These are phyloP conservation scores for Xenotilapia leptura DNA, from an alignment of 2,113 vertebrate species.

Conservation along the genomic window DNA sequence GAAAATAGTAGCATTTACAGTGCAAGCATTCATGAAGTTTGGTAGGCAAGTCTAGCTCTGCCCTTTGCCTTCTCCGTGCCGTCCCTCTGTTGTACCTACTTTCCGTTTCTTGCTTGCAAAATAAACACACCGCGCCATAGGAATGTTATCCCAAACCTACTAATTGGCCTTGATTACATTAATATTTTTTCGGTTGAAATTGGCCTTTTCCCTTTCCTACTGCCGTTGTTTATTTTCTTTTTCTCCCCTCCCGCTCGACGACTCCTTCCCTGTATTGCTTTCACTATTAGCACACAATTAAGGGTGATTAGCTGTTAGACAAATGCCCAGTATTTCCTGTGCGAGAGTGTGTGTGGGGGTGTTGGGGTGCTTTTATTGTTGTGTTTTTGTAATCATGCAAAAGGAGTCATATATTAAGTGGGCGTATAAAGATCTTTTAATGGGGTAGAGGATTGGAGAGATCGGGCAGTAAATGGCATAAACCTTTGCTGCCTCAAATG, in stretches of 20 bases:
- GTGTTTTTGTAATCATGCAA: background rate
- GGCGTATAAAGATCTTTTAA: background rate
- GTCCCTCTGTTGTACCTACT: conserved; percentile 13
- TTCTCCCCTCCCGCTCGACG: background rate
- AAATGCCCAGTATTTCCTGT: conserved; percentile 57
- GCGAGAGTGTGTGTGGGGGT: background rate
- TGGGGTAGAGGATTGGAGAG: background rate
- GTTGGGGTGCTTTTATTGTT: background rate
- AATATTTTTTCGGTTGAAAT: conserved; percentile 73
- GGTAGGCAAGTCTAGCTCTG: background rate
- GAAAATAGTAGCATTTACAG: background rate
- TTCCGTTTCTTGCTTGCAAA: conserved; percentile 29
- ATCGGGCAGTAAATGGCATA: background rate
- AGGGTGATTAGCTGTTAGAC: conserved; percentile 68
- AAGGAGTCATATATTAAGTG: background rate
- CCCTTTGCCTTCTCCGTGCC: background rate
- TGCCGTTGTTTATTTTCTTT: conserved; percentile 64
- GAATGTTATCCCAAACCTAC: conserved; percentile 70
- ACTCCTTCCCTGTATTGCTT: conserved; percentile 34
- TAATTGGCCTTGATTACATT: conserved; percentile 75
- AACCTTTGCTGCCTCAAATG: background rate
- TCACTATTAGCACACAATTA: conserved; percentile 68
- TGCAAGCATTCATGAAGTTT: background rate
- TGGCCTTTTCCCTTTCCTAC: conserved; percentile 74
- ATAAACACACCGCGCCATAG: conserved; percentile 59